These are phyloP conservation scores for Mustela lutreola DNA, from an alignment of 2,113 vertebrate genomes.

Conservation along the genomic window DNA sequence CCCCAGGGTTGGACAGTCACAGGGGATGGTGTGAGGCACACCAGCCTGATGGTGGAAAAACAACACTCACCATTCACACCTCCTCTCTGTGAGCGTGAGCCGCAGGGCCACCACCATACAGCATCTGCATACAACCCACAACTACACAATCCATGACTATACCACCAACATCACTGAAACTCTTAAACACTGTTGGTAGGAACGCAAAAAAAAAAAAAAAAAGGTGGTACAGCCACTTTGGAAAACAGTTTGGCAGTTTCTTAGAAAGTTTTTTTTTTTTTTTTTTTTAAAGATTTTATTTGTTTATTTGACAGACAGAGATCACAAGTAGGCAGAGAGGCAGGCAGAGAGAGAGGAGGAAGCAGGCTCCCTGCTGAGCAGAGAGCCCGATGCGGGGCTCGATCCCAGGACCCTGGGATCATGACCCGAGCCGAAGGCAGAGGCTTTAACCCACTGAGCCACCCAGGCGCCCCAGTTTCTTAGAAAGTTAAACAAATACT, in stretches of 20 bases:
- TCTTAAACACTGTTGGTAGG: neutral
- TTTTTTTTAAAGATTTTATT: too few relatives aligned
- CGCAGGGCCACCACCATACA: neutral
- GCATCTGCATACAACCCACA: neutral
- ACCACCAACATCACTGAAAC: neutral
- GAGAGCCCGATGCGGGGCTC: too few relatives aligned
- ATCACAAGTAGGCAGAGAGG: too few relatives aligned
- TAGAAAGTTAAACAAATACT: neutral
- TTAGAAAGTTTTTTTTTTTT: neutral
- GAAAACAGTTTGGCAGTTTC: conserved; percentile 15
- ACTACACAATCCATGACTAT: neutral
- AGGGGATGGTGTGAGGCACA: neutral
- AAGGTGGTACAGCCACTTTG: neutral
- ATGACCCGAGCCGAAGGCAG: too few relatives aligned
- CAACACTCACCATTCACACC: neutral
- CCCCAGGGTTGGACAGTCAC: neutral
- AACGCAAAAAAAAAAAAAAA: neutral
- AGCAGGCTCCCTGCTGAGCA: too few relatives aligned
- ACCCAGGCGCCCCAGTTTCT: too few relatives aligned
- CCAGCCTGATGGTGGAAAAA: conserved; percentile 10
- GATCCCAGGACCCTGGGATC: too few relatives aligned
- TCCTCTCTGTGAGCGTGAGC: neutral
- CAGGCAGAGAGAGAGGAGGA: too few relatives aligned
- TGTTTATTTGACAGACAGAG: too few relatives aligned
- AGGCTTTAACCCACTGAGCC: too few relatives aligned